Percentiles rank a stretch among this genome's conserved stretches.
These are phyloP conservation scores for Heliconius eleuchia DNA, from an alignment of 1,140 invertebrate genomes.

Conservation along the genomic window DNA sequence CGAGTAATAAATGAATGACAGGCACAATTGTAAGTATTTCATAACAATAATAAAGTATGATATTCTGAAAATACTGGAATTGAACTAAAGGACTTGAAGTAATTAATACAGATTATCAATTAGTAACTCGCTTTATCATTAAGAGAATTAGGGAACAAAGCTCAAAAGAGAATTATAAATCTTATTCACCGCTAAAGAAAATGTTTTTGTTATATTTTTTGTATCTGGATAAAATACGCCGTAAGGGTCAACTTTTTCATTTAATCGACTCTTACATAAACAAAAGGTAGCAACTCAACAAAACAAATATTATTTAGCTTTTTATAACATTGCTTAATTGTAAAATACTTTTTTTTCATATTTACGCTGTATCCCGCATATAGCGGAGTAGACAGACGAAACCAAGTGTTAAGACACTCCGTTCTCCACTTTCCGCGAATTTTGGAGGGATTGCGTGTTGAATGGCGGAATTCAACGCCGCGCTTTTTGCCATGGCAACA, in stretches of 20 bases:
- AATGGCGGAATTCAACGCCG: too few species aligned
- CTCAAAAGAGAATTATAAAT: constrained; percentile 17
- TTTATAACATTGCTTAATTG: too few species aligned
- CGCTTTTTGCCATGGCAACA: too few species aligned
- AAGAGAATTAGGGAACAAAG: constrained; percentile 11
- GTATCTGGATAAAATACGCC: not conserved
- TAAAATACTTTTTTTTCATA: too few species aligned
- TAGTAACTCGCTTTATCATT: constrained; percentile 14
- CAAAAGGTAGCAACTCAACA: not conserved
- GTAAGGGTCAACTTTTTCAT: not conserved
- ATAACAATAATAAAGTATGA: not conserved
- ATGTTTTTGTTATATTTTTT: constrained; percentile 4
- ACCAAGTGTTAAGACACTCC: too few species aligned
- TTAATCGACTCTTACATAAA: not conserved
- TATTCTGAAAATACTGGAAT: not conserved
- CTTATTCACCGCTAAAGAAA: constrained; percentile 6
- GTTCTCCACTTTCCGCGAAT: too few species aligned
- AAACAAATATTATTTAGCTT: not conserved
- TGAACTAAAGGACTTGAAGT: constrained; percentile 4
- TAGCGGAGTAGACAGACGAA: too few species aligned
- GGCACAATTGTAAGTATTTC: not conserved
- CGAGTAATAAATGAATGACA: not conserved
- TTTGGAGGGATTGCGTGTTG: too few species aligned
- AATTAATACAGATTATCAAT: constrained; percentile 20
- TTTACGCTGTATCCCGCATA: too few species aligned